Conservation (phyloP, 2,113 vertebrate genomes). For the Jacana jacana region DNA sequence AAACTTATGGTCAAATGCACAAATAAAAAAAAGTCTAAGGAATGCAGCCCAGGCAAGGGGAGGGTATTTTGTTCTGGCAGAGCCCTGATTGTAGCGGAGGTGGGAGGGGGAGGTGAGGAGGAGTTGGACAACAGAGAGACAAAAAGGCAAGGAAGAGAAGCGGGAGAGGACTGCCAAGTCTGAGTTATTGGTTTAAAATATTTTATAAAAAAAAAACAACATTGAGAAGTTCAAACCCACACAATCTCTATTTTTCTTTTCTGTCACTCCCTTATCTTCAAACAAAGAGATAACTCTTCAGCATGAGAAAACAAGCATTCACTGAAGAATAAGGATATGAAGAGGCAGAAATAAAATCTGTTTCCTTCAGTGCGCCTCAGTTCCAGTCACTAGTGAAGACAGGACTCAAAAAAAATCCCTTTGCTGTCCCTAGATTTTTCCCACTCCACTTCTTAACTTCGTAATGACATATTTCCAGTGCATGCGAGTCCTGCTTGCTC, state of each 20-base stretch:
- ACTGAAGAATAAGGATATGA: not conserved
- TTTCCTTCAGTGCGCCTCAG: not conserved
- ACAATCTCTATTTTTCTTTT: not conserved
- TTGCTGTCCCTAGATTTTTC: not conserved
- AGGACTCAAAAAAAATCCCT: not conserved
- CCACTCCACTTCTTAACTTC: not conserved
- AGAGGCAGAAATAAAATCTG: not conserved
- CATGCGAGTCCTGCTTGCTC: not conserved
- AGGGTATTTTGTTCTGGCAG: not conserved
- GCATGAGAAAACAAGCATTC: not conserved
- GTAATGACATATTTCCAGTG: not conserved
- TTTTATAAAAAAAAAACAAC: not conserved
- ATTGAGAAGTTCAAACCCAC: not conserved
- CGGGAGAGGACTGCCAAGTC: not conserved
- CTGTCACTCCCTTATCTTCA: not conserved
- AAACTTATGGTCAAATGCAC: not conserved
- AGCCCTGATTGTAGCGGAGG: not conserved
- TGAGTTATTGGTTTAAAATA: not conserved
- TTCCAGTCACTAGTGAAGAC: not conserved
- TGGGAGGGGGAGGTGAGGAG: not conserved
- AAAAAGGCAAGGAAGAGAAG: not conserved
- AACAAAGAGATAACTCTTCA: not conserved
- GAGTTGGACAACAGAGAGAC: not conserved
- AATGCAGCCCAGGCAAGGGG: not conserved
- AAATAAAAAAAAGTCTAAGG: not conserved